Conservation (phyloP, 2,113 vertebrate genomes). For the Promerops cafer region DNA sequence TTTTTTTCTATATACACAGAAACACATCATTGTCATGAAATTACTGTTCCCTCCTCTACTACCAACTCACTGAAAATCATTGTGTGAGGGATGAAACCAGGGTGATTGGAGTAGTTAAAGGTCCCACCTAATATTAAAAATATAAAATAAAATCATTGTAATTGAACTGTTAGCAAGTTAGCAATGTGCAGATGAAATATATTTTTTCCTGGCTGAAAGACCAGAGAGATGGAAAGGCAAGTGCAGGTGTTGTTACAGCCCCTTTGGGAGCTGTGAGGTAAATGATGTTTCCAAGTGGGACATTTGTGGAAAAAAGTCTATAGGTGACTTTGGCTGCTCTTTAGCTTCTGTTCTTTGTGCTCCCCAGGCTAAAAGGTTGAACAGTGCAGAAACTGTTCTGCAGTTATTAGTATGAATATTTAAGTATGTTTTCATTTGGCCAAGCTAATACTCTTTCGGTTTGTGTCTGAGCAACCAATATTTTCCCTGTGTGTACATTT, state of each 20-base stretch:
- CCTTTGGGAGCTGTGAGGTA: background rate
- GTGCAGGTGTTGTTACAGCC: background rate
- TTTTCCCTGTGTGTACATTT: background rate
- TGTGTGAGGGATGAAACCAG: background rate
- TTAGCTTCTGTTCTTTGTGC: background rate
- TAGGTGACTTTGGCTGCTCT: background rate
- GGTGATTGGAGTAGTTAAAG: background rate
- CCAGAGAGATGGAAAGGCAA: background rate
- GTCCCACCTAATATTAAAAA: background rate
- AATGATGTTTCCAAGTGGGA: background rate
- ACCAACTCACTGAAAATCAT: background rate
- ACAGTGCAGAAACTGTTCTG: background rate
- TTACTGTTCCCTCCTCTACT: background rate
- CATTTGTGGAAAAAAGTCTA: background rate
- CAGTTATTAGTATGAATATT: background rate
- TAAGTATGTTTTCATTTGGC: background rate
- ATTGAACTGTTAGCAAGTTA: background rate
- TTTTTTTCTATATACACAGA: background rate
- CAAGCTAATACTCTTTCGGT: background rate
- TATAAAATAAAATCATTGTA: background rate
- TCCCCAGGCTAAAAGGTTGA: background rate
- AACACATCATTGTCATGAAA: accelerated
- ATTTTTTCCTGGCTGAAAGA: background rate
- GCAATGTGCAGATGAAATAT: background rate
- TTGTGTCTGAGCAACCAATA: background rate